Evolutionary conservation across 2,888 invertebrate genomes (phyloP).

Genomic region (Melinopterus prodromus): DNA sequence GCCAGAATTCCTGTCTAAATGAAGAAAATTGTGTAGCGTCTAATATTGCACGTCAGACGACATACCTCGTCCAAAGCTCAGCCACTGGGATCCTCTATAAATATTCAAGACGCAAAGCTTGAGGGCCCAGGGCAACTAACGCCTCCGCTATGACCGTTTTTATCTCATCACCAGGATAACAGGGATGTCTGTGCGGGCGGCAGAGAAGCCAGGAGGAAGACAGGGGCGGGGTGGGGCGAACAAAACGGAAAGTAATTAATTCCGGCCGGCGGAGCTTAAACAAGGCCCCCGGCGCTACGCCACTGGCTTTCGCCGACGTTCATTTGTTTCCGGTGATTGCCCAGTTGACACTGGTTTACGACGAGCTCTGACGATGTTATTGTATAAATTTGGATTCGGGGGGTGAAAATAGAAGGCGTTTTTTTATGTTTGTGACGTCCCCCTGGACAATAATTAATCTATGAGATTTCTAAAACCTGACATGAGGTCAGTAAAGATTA

Average conservation of each 20-base stretch:
- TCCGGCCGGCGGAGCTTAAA: not conserved
- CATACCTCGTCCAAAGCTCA: not conserved
- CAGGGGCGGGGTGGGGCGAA: not conserved
- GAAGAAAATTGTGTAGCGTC: too few species aligned
- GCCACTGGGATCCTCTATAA: not conserved
- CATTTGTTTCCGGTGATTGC: constrained; percentile 4
- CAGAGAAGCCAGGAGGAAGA: not conserved
- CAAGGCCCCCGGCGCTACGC: not conserved
- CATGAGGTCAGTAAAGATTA: not conserved
- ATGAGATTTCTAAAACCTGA: not conserved
- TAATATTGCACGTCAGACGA: not conserved
- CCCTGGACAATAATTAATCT: not conserved
- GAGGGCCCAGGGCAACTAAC: not conserved
- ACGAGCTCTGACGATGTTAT: constrained; percentile 4
- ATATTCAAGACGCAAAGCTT: not conserved
- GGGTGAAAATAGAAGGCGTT: not conserved
- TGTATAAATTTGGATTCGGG: not conserved
- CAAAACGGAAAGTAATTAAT: constrained; percentile 4
- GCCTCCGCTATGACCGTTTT: not conserved
- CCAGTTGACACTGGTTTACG: constrained; percentile 4
- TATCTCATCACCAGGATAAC: not conserved
- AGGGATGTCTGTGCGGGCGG: not conserved
- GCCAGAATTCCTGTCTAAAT: too few species aligned
- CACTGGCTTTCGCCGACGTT: constrained; percentile 4
- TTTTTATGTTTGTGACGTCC: not conserved